A percentile compares a stretch with the other conserved stretches of the same genome.
These are phyloP conservation scores for Herpetotheres cachinnans DNA, from an alignment of 2,113 vertebrate species.

Conservation along the genomic window DNA sequence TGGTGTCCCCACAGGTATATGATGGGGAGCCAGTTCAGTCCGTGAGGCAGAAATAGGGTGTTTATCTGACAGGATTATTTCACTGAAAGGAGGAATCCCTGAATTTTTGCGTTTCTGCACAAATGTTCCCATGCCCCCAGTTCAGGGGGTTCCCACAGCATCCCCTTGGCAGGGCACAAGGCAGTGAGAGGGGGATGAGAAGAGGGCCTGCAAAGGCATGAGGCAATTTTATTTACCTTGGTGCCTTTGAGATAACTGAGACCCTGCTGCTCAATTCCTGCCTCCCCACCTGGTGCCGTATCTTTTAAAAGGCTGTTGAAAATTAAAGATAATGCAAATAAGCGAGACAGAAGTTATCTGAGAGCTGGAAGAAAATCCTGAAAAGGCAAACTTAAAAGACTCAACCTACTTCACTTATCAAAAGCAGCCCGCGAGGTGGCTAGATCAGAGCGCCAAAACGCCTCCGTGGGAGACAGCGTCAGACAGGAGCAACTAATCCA, in stretches of 20 bases:
- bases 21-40: not conserved
- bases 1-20: not conserved
- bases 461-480: not conserved
- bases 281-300: not conserved
- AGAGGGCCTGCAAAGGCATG: not conserved
- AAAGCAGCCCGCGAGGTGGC: not conserved
- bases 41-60: not conserved
- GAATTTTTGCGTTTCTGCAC: not conserved
- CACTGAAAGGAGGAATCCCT: not conserved
- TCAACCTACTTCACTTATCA: conserved; percentile 48
- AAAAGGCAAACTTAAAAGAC: conserved; percentile 24
- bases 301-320: not conserved
- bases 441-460: not conserved
- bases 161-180: not conserved
- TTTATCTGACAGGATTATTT: not conserved
- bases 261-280: not conserved
- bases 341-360: not conserved
- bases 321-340: conserved; percentile 23
- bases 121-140: not conserved
- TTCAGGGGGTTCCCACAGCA: not conserved
- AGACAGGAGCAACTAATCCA: not conserved
- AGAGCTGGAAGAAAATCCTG: not conserved
- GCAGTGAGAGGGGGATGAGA: not conserved
- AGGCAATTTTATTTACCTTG: not conserved
- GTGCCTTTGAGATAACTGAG: not conserved